Conservation (phyloP, 2,888 invertebrate species). For the Eubasilissa splendida region DNA sequence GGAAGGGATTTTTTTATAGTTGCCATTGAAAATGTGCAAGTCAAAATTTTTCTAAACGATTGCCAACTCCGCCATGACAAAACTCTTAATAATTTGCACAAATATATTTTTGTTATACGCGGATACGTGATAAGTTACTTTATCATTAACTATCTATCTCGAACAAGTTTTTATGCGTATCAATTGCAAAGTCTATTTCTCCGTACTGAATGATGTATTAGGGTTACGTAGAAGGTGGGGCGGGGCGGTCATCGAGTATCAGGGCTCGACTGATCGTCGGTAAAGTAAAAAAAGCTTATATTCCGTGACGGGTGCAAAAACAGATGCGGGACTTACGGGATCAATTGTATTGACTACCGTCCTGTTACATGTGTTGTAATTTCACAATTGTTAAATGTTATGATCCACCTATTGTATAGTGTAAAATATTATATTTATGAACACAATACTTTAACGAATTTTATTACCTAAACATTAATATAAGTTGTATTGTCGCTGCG, state of each 20-base stretch:
- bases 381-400: constrained; percentile 29
- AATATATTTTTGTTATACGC: not conserved
- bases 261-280: not conserved
- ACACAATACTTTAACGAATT: constrained; percentile 7
- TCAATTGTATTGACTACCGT: too few species aligned
- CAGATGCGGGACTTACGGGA: too few species aligned
- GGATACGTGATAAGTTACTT: too few species aligned
- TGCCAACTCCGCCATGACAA: constrained; percentile 6
- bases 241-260: not conserved
- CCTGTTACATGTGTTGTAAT: not conserved
- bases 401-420: constrained; percentile 22
- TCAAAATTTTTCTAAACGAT: not conserved
- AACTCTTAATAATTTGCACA: constrained; percentile 8
- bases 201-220: not conserved
- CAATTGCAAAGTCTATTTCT: not conserved
- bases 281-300: constrained; percentile 15
- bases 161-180: not conserved
- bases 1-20: too few species aligned
- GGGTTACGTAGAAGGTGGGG: not conserved
- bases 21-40: too few species aligned
- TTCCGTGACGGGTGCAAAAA: constrained; percentile 1
- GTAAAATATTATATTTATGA: constrained; percentile 44
- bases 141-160: not conserved
- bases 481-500: too few species aligned
- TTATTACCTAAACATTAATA: constrained; percentile 6